Evolutionary conservation across 2,113 vertebrate species (phyloP).

Genomic region (Chelonoidis abingdonii): DNA sequence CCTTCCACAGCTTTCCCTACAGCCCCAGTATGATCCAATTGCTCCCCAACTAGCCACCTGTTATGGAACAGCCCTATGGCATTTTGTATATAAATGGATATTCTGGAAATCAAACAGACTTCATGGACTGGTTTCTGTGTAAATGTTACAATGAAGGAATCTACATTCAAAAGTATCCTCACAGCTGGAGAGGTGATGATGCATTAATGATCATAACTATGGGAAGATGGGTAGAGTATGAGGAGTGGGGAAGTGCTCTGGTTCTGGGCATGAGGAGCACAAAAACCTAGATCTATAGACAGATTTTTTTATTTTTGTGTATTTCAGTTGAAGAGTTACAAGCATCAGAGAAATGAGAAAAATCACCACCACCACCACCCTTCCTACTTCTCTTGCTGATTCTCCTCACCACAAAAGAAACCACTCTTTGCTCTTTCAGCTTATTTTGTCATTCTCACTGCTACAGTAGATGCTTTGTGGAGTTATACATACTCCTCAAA

Average conservation of each 20-base stretch:
- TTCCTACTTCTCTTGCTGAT: constrained; percentile 14
- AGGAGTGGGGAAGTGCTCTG: neutral
- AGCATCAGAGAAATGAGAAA: neutral
- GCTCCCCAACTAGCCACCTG: neutral
- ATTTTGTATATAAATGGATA: constrained; percentile 36
- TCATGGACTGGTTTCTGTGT: neutral
- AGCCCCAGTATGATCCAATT: neutral
- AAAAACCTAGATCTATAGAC: neutral
- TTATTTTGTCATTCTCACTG: constrained; percentile 32
- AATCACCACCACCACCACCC: neutral
- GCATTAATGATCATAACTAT: neutral
- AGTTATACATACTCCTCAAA: neutral
- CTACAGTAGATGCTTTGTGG: neutral
- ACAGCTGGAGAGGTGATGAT: neutral
- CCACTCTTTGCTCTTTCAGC: constrained; percentile 35
- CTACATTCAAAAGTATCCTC: neutral
- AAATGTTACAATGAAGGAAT: neutral
- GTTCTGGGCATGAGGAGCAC: accelerated
- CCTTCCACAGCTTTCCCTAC: neutral
- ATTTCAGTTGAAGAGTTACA: neutral
- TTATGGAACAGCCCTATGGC: neutral
- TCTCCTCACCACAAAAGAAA: constrained; percentile 41
- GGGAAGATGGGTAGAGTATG: neutral
- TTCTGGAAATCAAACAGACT: constrained; percentile 19
- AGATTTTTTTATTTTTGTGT: constrained; percentile 13